Conservation (phyloP, 35 echinoderm and acorn worm genomes). For the Ptychodera flava region DNA sequence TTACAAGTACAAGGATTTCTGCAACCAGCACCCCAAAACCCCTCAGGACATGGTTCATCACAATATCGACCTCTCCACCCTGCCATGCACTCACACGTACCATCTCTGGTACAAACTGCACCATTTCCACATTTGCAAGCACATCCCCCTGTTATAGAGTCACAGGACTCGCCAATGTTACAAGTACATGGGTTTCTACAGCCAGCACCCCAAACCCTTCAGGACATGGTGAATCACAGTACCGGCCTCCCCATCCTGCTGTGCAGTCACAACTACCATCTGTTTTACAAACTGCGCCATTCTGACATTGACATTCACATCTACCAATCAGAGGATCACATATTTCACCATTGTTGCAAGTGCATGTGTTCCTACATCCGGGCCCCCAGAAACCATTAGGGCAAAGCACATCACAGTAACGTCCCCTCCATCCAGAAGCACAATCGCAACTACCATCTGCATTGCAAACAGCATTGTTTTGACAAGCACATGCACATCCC, state of each 20-base stretch:
- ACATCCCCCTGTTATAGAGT: constrained; percentile 14
- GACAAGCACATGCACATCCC: constrained; percentile 47
- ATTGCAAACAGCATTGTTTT: neutral
- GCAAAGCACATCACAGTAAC: too few relatives aligned
- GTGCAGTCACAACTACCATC: constrained; percentile 39
- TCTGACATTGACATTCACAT: too few relatives aligned
- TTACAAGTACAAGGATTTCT: constrained; percentile 36
- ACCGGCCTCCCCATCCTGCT: constrained; percentile 60
- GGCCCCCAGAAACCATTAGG: neutral
- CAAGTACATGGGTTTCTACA: constrained; percentile 40
- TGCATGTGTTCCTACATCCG: constrained; percentile 10
- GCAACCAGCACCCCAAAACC: constrained; percentile 42
- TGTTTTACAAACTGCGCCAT: constrained; percentile 8
- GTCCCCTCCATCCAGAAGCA: constrained; percentile 52
- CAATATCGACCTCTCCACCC: constrained; percentile 69
- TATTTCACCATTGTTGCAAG: constrained; percentile 14
- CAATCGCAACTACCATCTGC: neutral
- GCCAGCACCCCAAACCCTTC: neutral
- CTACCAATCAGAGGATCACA: neutral
- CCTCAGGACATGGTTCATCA: constrained; percentile 30
- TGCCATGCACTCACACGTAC: constrained; percentile 35
- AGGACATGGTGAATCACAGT: too few relatives aligned
- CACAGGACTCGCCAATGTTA: constrained; percentile 44
- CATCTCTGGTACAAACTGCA: constrained; percentile 37
- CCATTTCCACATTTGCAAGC: constrained; percentile 52